These are phyloP conservation scores for Arrhopalites spinosus DNA, from an alignment of 2,888 invertebrate species.

Conservation along the genomic window DNA sequence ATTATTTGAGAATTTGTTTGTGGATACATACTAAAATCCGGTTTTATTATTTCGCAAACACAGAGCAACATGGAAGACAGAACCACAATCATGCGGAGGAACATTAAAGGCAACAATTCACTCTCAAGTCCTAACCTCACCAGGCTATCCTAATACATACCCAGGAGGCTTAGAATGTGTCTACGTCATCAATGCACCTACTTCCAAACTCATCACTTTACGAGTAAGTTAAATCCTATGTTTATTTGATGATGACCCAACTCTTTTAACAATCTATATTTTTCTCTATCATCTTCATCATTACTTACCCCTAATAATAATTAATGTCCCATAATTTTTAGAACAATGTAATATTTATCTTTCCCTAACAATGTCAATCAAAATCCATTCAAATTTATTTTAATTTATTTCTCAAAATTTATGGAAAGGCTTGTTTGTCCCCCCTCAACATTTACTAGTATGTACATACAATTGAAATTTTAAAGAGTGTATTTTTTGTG, in stretches of 20 bases:
- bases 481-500: no score
- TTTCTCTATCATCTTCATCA: no score
- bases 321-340: no score
- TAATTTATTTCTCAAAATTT: no score
- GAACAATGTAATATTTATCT: no score
- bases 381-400: neutral
- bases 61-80: constrained; percentile 90
- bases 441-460: no score
- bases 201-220: constrained; percentile 88
- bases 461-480: no score
- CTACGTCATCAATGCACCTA: constrained; percentile 87
- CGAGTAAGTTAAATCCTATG: constrained; percentile 66
- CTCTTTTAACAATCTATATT: no score
- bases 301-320: no score
- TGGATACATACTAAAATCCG: constrained; percentile 33
- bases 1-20: neutral
- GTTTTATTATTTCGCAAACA: constrained; percentile 1
- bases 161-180: constrained; percentile 96
- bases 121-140: constrained; percentile 85
- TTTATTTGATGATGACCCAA: no score
- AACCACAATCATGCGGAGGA: constrained; percentile 91
- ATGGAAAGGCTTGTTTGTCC: no score
- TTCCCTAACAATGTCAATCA: no score
- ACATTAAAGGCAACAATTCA: constrained; percentile 83
- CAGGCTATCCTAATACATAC: constrained; percentile 89